phyloP scores from a whole-genome alignment of 2,888 invertebrate species.

The Seira ritae region DNA sequence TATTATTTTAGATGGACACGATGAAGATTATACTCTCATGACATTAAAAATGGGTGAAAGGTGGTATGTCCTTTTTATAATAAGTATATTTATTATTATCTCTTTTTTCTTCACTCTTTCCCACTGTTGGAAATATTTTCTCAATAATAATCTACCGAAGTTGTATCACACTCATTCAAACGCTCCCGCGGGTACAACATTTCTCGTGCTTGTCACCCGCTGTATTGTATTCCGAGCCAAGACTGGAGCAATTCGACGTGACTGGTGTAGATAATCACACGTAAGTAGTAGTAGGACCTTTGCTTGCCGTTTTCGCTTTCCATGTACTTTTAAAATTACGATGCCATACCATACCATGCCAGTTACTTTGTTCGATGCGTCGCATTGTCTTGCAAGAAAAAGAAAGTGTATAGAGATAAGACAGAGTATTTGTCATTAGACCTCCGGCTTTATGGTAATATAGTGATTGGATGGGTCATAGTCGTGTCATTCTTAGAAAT shows the following conservation, averaged over 20 bases:
- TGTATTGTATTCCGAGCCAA: constrained; percentile 11
- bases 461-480: constrained; percentile 8
- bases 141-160: neutral
- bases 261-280: constrained; percentile 31
- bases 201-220: neutral
- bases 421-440: neutral
- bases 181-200: neutral
- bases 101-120: neutral
- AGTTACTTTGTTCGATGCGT: neutral
- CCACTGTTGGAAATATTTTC: neutral
- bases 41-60: constrained; percentile 9
- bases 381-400: too few relatives aligned
- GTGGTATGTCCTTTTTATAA: constrained; percentile 3
- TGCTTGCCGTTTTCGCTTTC: neutral
- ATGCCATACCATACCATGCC: too few relatives aligned
- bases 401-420: neutral
- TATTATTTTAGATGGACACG: neutral
- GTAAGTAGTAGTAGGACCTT: neutral
- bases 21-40: constrained; percentile 4
- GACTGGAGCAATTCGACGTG: constrained; percentile 31
- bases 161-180: constrained; percentile 7
- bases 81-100: neutral
- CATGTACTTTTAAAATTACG: too few relatives aligned
- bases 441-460: neutral
- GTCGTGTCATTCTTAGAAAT: neutral